phyloP scores from a whole-genome alignment of 2,113 vertebrate species.

The Chiloscyllium plagiosum region DNA sequence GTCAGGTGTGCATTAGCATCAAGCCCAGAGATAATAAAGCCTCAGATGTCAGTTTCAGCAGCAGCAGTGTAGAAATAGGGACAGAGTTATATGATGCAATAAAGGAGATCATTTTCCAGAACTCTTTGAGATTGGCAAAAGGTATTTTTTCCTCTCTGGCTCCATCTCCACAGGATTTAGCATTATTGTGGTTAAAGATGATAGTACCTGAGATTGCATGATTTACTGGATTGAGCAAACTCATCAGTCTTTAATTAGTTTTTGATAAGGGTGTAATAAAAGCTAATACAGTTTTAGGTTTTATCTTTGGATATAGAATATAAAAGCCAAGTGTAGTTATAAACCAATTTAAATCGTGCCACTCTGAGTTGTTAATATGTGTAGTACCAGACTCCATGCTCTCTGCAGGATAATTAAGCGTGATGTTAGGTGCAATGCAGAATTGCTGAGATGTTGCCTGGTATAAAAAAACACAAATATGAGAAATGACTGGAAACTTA shows the following conservation, averaged over 20 bases:
- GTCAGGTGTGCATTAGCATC: background rate
- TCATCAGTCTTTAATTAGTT: background rate
- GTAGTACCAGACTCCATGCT: background rate
- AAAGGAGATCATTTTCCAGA: background rate
- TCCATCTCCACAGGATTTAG: background rate
- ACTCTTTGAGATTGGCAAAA: background rate
- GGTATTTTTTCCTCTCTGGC: background rate
- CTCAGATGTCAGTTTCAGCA: background rate
- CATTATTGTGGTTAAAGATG: background rate
- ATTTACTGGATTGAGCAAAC: background rate
- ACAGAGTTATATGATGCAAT: background rate
- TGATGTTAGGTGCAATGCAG: too few relatives aligned
- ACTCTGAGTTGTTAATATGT: background rate
- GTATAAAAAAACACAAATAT: background rate
- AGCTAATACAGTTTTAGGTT: background rate
- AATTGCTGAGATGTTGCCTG: background rate
- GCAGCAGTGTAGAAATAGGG: background rate
- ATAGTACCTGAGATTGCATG: background rate
- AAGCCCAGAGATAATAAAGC: background rate
- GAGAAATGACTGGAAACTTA: background rate
- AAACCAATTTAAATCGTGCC: background rate
- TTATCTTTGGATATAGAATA: background rate
- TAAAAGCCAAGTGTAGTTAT: background rate
- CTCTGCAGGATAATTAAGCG: background rate
- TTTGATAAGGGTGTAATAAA: slow-evolving; percentile 4